Evolutionary conservation across 2,113 vertebrate species (phyloP).

Genomic region (Heterocephalus glaber): DNA sequence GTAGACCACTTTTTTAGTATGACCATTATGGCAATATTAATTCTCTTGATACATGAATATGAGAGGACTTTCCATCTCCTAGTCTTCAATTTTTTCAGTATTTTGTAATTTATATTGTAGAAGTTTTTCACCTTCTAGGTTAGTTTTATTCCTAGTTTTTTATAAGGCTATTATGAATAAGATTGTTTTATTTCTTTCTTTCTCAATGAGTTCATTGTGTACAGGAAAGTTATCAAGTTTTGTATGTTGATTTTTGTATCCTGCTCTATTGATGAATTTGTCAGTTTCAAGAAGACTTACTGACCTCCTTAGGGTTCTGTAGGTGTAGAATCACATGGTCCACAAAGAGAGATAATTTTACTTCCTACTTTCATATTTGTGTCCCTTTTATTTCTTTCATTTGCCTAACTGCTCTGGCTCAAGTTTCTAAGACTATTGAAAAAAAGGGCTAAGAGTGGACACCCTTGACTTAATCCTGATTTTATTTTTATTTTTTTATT

Average conservation of each 20-base stretch:
- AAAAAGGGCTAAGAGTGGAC: background rate
- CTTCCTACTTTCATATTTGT: background rate
- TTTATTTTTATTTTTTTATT: too few relatives aligned
- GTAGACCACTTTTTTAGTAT: background rate
- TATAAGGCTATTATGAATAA: background rate
- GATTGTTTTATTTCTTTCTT: background rate
- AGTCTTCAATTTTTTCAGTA: background rate
- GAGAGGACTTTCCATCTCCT: background rate
- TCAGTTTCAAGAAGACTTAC: background rate
- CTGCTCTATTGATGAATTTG: background rate
- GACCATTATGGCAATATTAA: background rate
- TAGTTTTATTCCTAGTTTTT: background rate
- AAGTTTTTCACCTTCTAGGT: background rate
- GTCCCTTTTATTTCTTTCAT: background rate
- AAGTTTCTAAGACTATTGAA: background rate
- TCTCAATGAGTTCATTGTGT: background rate
- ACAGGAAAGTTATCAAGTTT: background rate
- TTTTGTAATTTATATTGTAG: background rate
- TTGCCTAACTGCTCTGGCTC: too few relatives aligned
- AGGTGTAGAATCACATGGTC: background rate
- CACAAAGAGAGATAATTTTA: background rate
- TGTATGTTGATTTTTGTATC: background rate
- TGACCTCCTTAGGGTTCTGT: background rate
- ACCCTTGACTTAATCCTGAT: background rate
- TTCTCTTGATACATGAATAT: background rate